Evolutionary conservation across 2,797 vertebrate genomes (phyloP), one percentile per base, ranked within the genome.

Genomic region (Leontopithecus rosalia): DNA sequence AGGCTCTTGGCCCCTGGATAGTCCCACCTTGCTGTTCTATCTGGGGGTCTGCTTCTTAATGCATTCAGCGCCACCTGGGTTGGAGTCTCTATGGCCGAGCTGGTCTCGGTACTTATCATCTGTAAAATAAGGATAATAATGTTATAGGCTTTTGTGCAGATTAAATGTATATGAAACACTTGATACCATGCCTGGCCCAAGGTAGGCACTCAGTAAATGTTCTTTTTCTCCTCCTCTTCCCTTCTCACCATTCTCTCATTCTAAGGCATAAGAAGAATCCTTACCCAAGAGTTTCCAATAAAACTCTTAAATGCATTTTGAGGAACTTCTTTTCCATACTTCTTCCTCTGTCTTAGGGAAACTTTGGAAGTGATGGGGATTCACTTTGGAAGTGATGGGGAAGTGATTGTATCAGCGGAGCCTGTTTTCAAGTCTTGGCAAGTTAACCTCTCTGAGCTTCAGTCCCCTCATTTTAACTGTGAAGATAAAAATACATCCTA

Each of bases 401-500:
- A 20, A n/a, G n/a, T n/a, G n/a, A 2, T 48, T 82, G 3, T 26
- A 41, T 70, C 26, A 13, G 36, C 11, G 7, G 13, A 77, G 15
- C 14, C 33, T 91, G 36, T 93, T 89, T 93, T 50, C 58, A 79
- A 46, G 20, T 83, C 52, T 81, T 92, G 30, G 43, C 72, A 90
- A 92, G 17, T 96, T 93, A 64, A 48, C 17, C 52, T 87, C 52
- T 90, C 72, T 83, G 52, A 97, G 55, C 48, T 87, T 90, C 58
- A 33, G 86, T 72, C 46, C 75, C 46, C 28, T 95, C 73, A 39
- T 91, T 88, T 94, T 87, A 91, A 91, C 46, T 87, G 12, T 90
- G 79, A 96, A 87, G 12, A 87, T 91, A 85, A 95, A 96, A 96
- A 73, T 77, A 26, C 17, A 82, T 93, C 28, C 43, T 72, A 94